Evolutionary conservation across 1,140 invertebrate species (phyloP).

Genomic region (Lepidurus arcticus): DNA sequence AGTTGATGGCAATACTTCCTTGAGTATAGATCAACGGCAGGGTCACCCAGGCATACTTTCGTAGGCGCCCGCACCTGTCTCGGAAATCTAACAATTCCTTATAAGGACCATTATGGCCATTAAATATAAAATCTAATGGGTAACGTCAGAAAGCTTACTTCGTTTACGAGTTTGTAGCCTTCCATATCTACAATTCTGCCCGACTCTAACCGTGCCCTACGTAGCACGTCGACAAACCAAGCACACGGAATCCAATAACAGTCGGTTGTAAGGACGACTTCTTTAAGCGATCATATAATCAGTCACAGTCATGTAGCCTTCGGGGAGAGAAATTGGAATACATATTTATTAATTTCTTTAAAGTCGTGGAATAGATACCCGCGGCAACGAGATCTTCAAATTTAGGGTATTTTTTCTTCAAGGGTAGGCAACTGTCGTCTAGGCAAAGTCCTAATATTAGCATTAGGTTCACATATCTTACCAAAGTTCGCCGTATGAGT

Average conservation of each 20-base stretch:
- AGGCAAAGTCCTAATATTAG: conserved; percentile 58
- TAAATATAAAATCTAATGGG: too few relatives aligned
- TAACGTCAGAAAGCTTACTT: not conserved
- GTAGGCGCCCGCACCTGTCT: conserved; percentile 61
- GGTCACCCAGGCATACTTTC: conserved; percentile 91
- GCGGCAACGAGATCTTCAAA: conserved; percentile 67
- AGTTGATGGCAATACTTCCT: conserved; percentile 52
- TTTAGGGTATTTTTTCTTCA: conserved; percentile 68
- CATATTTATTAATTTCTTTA: not conserved
- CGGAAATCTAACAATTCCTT: conserved; percentile 63
- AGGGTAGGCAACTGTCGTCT: conserved; percentile 64
- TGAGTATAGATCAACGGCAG: conserved; percentile 96
- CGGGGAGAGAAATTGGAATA: not conserved
- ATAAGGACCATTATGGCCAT: not conserved
- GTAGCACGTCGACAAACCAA: not conserved
- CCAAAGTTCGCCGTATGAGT: conserved; percentile 56
- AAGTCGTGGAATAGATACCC: conserved; percentile 46
- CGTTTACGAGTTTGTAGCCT: not conserved
- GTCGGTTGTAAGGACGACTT: not conserved
- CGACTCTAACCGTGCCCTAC: not conserved
- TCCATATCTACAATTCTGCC: not conserved
- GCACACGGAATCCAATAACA: conserved; percentile 17
- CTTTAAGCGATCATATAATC: conserved; percentile 4
- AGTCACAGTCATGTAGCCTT: conserved; percentile 25
- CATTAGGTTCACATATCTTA: conserved; percentile 61